Evolutionary conservation across 2,797 vertebrate genomes (phyloP).

Genomic region (Chelmon rostratus): DNA sequence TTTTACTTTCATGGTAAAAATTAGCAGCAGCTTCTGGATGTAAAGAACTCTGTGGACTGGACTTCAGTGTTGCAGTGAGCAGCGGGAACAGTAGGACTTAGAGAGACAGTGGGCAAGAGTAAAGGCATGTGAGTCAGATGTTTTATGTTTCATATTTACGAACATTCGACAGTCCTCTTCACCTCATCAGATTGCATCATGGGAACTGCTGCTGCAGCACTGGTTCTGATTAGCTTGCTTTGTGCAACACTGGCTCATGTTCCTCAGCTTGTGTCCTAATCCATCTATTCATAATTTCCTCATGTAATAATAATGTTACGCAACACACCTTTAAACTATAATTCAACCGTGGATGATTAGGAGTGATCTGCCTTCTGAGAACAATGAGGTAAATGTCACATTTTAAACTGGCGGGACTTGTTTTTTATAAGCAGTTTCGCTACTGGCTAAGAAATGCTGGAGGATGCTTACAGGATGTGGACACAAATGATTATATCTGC

Average conservation of each 20-base stretch:
- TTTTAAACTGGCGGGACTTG: neutral
- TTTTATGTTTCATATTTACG: constrained; percentile 12
- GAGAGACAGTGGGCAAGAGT: neutral
- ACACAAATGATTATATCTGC: neutral
- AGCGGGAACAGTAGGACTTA: neutral
- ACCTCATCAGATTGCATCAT: constrained; percentile 25
- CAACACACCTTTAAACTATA: constrained; percentile 13
- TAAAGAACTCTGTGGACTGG: neutral
- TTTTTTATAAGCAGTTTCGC: neutral
- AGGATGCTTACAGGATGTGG: neutral
- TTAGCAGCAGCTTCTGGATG: neutral
- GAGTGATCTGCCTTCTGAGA: neutral
- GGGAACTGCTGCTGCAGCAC: constrained; percentile 3
- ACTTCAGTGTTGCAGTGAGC: neutral
- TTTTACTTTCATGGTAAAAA: neutral
- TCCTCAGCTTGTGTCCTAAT: constrained; percentile 19
- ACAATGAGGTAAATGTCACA: neutral
- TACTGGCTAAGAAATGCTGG: too few species aligned
- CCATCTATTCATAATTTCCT: constrained; percentile 31
- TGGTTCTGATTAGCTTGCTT: constrained; percentile 32
- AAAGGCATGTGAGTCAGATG: neutral
- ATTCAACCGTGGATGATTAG: neutral
- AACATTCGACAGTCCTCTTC: neutral
- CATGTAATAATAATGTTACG: constrained; percentile 13
- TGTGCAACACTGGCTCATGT: constrained; percentile 38